Evolutionary conservation across 2,888 invertebrate genomes (phyloP), one percentile per base, ranked within the genome.

Genomic region (Perdita meconis): DNA sequence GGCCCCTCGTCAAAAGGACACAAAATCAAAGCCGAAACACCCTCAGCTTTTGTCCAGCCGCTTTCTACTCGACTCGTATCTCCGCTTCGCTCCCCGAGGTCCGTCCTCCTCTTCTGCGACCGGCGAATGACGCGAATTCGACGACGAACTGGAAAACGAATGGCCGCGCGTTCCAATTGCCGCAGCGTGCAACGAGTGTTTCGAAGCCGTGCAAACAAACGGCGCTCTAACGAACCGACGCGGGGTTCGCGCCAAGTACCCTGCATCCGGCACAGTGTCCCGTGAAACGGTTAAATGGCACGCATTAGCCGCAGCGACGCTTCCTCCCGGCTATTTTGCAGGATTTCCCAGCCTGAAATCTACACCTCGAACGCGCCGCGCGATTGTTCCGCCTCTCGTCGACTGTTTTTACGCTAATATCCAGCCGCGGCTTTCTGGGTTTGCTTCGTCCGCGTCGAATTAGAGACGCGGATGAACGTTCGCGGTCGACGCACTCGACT

Each of bases 151-250:
- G 8, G 47, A 30, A 12, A n/a, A 8, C 30, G 13, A 42, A 40
- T 10, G 51, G 30, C 4, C 19, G 51, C 44, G 47, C 76, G 64
- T 60, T 56, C 38, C n/a, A 34, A 10, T 36, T 1, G 42, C 42
- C n/a, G 38, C 22, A 24, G 51, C 26, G 65, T 42, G 42, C 74
- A 69, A 81, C 73, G 78, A 83, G 68, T 72, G 81, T 75, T 75
- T 64, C 71, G 73, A 79, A 77, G 74, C 74, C 79, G 83, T 80
- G 86, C 89, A 90, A 90, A 90, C 89, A 89, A 90, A 89, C 89
- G 90, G 84, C 79, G 85, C 87, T 83, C 88, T 90, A 90, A 90
- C 90, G 89, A 90, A 90, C 89, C 89, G 86, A 81, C 69, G 76
- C 70, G 78, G 19, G 44, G 47, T 70, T 66, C 77, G 72, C 78